phyloP scores from a whole-genome alignment of 2,797 vertebrate genomes.

The Poeciliopsis gracilis region DNA sequence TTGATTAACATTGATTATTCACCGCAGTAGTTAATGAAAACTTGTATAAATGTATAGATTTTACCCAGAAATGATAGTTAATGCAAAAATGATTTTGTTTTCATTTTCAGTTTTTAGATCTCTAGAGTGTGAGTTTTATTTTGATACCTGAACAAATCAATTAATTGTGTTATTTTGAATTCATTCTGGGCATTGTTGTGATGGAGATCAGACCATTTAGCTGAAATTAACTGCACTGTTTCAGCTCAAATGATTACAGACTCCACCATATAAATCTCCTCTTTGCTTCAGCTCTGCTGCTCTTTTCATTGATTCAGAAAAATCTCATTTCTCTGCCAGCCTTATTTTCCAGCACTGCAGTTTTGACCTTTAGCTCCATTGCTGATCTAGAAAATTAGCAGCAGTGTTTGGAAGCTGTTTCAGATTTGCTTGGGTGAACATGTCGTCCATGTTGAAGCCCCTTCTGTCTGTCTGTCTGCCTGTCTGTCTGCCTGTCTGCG shows the following conservation, averaged over 20 bases:
- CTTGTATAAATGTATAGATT: no score
- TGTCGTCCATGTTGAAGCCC: constrained; percentile 12
- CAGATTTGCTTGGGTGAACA: constrained; percentile 1
- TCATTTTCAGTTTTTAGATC: background rate
- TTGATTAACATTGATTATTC: no score
- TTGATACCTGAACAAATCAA: background rate
- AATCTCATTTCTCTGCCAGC: constrained; percentile 5
- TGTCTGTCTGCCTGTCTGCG: background rate
- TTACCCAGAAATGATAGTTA: no score
- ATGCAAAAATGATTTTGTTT: no score
- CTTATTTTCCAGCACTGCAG: constrained; percentile 24
- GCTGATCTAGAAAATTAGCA: constrained; percentile 42
- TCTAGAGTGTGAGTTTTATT: background rate
- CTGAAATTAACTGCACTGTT: background rate
- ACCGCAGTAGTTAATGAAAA: no score
- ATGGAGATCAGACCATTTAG: background rate
- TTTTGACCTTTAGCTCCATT: constrained; percentile 27
- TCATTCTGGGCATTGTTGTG: no score
- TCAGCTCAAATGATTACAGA: background rate
- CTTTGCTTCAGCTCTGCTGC: background rate
- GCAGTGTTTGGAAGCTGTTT: background rate
- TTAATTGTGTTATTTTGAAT: no score
- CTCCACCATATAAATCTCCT: constrained; percentile 13
- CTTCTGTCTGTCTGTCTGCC: constrained; percentile 9
- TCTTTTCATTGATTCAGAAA: constrained; percentile 43